A percentile compares a stretch with the other conserved stretches of the same genome.
Conservation (phyloP, 2,113 vertebrate species). For the Hoplias malabaricus region DNA sequence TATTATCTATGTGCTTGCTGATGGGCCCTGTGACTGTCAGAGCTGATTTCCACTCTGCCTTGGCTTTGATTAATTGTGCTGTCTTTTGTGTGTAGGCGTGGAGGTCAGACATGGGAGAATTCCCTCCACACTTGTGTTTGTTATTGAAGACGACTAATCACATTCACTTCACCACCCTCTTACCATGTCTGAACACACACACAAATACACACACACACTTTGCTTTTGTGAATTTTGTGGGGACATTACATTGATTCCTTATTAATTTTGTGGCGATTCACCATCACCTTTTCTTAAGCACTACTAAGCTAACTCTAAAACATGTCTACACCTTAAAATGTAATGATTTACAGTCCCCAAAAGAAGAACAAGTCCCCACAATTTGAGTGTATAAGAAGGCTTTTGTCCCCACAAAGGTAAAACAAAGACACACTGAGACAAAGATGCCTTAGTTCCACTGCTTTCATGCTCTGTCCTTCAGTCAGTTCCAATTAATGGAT, state of each 20-base stretch:
- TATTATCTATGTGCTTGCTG: conserved; percentile 28
- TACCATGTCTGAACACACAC: conserved; percentile 28
- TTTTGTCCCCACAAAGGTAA: neutral
- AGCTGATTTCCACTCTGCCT: conserved; percentile 29
- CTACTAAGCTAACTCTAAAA: no score
- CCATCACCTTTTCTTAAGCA: no score
- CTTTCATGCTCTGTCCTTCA: neutral
- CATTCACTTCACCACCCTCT: conserved; percentile 18
- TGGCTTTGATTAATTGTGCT: conserved; percentile 38
- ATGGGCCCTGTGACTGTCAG: conserved; percentile 28
- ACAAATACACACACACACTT: neutral
- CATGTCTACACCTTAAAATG: no score
- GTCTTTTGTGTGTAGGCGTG: conserved; percentile 33
- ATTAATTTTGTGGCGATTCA: no score
- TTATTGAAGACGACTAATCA: conserved; percentile 39
- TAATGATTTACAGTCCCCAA: no score
- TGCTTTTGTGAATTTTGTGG: no score
- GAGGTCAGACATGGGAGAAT: conserved; percentile 40
- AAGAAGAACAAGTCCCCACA: no score
- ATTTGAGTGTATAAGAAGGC: no score
- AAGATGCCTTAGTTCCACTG: neutral
- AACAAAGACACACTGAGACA: conserved; percentile 1
- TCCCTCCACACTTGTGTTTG: conserved; percentile 31
- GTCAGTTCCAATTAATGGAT: neutral
- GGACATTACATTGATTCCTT: no score